Base-by-base conservation (phyloP, 2,113 vertebrate genomes). In the Propithecus coquereli region DNA sequence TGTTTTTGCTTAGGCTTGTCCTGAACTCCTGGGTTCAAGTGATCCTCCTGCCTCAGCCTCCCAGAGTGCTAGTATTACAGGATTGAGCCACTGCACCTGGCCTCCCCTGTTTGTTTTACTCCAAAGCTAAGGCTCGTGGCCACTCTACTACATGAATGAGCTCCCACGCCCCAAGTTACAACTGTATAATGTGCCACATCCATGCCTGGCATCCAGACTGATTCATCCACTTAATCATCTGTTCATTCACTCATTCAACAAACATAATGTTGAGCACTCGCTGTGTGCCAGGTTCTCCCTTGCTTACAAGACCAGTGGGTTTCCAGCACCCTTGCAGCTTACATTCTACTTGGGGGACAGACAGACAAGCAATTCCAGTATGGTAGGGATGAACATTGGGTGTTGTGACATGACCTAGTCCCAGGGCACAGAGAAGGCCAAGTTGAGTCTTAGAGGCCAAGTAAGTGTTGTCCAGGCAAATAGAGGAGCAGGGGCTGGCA, bases 241-340 rank as follows among this genome's bases (percentile, higher is more conserved):
- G 14, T 57, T 54, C 77, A 37, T 79, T 47, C 54, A 34, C 47
- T 66, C 40, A 25, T 59, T 61, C 77, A 25, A 59, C 47, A 59
- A n/a, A 37, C 16, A 18, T 2, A 40, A 30, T 12, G 40, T 0
- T 34, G 16, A 40, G 8, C 1, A 1, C 23, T 23, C n/a, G 40
- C 84, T 89, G 3, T 65, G 59, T 65, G 22, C 32, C 59, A 40
- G 40, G 18, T 63, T 63, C 61, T 63, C 34, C 37, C 13, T 77
- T 74, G 17, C 30, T 85, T 71, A 77, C 23, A 43, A 50, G 61
- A 77, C 45, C 43, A 63, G 0, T 27, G 37, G n/a, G 25, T 43
- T 61, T 76, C 45, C 23, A 27, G 73, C 22, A 11, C 25, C 65
- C 16, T 77, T 37, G 30, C 12, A 81, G 65, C 34, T 77, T 43